Base-by-base conservation (phyloP, 2,113 vertebrate species). In the Bujurquina vittata region DNA sequence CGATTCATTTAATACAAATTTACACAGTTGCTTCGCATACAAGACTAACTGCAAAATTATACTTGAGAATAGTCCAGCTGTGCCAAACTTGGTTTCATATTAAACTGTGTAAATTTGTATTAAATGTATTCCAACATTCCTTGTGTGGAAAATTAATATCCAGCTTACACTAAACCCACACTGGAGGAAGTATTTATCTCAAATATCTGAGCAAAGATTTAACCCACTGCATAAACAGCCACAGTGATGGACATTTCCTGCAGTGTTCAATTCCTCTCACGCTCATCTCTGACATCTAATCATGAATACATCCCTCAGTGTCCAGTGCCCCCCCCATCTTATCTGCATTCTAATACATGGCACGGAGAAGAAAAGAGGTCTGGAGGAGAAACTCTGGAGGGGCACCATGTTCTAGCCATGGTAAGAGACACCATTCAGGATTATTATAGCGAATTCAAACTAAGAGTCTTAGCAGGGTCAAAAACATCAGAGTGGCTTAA, bases 271-370 rank as follows among this genome's bases (percentile, higher is more conserved):
- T 26, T 79, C 40, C 12, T 22, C 4, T 55, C 35, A 52, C 9
- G 5, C 23, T 69, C 56, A 60, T 35, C 72, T 81, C 59, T 78
- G 86, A 85, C 58, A 40, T 33, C 15, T 69, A 65, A 79, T 73
- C 55, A 86, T 65, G 77, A 63, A 88, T 7, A 23, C 83, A 78
- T 83, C 84, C 72, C 60, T 85, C 83, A 89, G 31, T 31, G 31
- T 31, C 31, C 31, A 6, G 31, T 33, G 4, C 20, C 84, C 37
- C 46, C 83, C 63, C 79, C 10, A 54, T 62, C 63, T 84, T 56
- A 84, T 87, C 72, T 77, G 62, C 76, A 75, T 46, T 69, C 54
- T 17, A 72, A 62, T 58, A 20, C 22, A 35, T 52, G 22, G 35
- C 20, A 26, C 35, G 26, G 40, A 55, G 60, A 78, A 23, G 4